Percentiles rank a stretch among this genome's conserved stretches.
phyloP scores from a whole-genome alignment of 2,888 invertebrate genomes.

The Monopis laevigella region DNA sequence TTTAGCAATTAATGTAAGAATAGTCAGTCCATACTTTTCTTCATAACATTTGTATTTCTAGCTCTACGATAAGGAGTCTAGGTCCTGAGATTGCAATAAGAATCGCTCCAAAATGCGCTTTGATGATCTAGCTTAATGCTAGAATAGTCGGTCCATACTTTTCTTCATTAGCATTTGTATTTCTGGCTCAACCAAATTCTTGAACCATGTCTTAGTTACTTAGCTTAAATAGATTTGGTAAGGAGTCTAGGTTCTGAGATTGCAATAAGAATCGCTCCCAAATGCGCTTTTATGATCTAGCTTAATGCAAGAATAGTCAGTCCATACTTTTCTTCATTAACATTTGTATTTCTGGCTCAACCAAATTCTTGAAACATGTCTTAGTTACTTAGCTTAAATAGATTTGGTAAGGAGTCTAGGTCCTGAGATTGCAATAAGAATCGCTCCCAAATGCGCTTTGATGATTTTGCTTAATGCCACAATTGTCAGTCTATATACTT shows the following conservation, averaged over 20 bases:
- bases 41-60: constrained; percentile 35
- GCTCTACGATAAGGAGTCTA: constrained; percentile 55
- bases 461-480: constrained; percentile 76
- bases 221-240: constrained; percentile 14
- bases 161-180: constrained; percentile 37
- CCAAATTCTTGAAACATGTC: constrained; percentile 51
- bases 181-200: constrained; percentile 42
- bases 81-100: constrained; percentile 75
- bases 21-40: constrained; percentile 64
- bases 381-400: constrained; percentile 33
- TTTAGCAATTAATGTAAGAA: constrained; percentile 71
- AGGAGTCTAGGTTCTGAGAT: constrained; percentile 71
- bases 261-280: constrained; percentile 76
- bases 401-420: constrained; percentile 54
- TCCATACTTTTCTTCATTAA: constrained; percentile 59
- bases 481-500: constrained; percentile 66
- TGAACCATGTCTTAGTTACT: constrained; percentile 60
- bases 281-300: constrained; percentile 77
- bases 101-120: constrained; percentile 77
- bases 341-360: constrained; percentile 38
- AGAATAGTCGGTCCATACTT: constrained; percentile 70
- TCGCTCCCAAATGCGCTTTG: constrained; percentile 77
- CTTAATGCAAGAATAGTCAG: constrained; percentile 72
- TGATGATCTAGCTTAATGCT: constrained; percentile 75
- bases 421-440: constrained; percentile 74